Conservation (phyloP, 2,888 invertebrate genomes). For the Tricholauxania praeusta region DNA sequence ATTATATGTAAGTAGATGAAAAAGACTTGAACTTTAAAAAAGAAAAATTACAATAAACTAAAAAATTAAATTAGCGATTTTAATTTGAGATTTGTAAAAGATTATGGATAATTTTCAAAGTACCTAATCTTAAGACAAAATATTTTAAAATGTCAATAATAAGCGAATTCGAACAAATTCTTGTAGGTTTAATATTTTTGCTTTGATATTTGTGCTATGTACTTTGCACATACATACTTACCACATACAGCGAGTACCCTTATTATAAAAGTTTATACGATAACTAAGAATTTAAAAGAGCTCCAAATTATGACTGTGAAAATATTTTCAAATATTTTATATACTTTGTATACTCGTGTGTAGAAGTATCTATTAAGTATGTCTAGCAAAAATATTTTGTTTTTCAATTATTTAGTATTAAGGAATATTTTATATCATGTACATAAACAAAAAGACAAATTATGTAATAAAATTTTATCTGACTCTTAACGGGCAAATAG, state of each 20-base stretch:
- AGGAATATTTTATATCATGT: too few relatives aligned
- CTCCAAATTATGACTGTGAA: conserved; percentile 18
- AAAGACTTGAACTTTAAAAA: too few relatives aligned
- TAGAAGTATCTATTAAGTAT: too few relatives aligned
- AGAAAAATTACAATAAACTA: background rate
- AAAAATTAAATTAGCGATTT: background rate
- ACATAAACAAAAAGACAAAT: too few relatives aligned
- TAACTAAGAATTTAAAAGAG: background rate
- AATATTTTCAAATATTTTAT: conserved; percentile 1
- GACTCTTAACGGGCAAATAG: too few relatives aligned
- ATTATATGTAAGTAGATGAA: too few relatives aligned
- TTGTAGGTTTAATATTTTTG: background rate
- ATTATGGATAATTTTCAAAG: background rate
- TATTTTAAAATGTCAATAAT: too few relatives aligned
- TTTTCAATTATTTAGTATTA: too few relatives aligned
- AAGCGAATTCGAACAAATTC: background rate
- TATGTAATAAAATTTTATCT: too few relatives aligned
- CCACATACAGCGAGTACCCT: too few relatives aligned
- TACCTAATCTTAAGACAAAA: background rate
- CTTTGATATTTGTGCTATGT: background rate
- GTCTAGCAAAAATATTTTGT: too few relatives aligned
- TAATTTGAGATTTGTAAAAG: background rate
- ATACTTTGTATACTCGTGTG: background rate
- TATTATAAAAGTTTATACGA: too few relatives aligned
- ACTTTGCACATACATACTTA: conserved; percentile 6